A percentile compares a stretch with the other conserved stretches of the same genome.
phyloP scores from a whole-genome alignment of 1,140 invertebrate genomes.

The Drosophila teissieri region DNA sequence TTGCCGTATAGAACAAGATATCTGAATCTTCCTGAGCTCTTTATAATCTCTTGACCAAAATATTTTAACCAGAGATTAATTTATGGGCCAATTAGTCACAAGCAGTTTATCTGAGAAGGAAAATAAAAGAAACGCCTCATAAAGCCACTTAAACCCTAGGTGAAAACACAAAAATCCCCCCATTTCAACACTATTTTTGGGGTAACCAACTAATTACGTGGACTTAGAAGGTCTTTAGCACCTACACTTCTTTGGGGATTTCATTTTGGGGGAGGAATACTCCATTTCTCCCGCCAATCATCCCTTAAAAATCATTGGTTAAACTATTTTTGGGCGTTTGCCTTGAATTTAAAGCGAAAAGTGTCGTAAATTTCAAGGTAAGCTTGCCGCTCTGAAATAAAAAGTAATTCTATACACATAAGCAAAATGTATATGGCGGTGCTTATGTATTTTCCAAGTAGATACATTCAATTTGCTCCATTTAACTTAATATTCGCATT shows the following conservation, averaged over 20 bases:
- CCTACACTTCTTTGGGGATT: constrained; percentile 1
- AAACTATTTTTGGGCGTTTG: constrained; percentile 46
- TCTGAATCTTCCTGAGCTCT: neutral
- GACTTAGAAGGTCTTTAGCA: constrained; percentile 39
- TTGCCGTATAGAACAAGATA: too few relatives aligned
- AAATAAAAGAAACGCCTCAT: neutral
- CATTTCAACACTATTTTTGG: constrained; percentile 66
- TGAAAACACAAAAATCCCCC: constrained; percentile 42
- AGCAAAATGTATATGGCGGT: neutral
- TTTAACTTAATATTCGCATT: constrained; percentile 16
- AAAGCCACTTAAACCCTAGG: constrained; percentile 23
- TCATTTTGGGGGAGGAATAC: constrained; percentile 4
- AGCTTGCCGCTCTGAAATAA: constrained; percentile 8
- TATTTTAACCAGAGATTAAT: neutral
- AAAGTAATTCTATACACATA: constrained; percentile 5
- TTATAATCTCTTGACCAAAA: neutral
- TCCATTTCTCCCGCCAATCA: constrained; percentile 13
- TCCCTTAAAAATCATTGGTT: constrained; percentile 24
- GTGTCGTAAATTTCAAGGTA: constrained; percentile 75
- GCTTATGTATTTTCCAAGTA: constrained; percentile 31
- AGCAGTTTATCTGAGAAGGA: neutral
- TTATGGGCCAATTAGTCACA: neutral
- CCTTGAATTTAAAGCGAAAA: constrained; percentile 58
- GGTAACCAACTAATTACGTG: constrained; percentile 42
- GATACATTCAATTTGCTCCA: constrained; percentile 61